Conservation (phyloP, 1,140 invertebrate genomes). For the Copidosoma floridanum region DNA sequence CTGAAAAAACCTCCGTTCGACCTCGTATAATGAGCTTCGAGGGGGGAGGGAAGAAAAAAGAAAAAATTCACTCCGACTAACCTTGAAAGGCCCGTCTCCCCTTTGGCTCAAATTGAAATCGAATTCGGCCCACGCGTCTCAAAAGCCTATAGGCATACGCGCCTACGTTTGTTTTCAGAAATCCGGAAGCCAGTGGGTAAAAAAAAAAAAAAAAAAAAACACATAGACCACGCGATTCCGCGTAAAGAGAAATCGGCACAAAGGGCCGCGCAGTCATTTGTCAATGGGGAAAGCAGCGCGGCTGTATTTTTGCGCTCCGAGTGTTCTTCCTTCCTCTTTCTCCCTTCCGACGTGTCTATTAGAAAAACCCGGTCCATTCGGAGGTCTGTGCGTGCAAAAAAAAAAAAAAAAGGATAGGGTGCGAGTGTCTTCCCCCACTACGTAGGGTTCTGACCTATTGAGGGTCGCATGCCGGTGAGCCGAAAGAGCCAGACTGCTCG, state of each 20-base stretch:
- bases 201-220: too few species aligned
- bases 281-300: slow-evolving; percentile 1
- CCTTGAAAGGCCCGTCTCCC: too few species aligned
- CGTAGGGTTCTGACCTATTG: neutral
- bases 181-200: neutral
- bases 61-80: too few species aligned
- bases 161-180: neutral
- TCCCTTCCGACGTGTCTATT: slow-evolving; percentile 5
- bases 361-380: slow-evolving; percentile 12
- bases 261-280: slow-evolving; percentile 6
- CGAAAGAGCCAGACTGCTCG: slow-evolving; percentile 5
- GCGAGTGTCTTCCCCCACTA: neutral
- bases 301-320: slow-evolving; percentile 4
- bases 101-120: neutral
- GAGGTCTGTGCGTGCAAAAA: neutral
- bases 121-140: neutral
- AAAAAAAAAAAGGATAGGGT: neutral
- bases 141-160: neutral
- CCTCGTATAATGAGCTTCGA: too few species aligned
- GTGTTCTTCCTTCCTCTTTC: neutral
- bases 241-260: slow-evolving; percentile 8
- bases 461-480: neutral
- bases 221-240: slow-evolving; percentile 4
- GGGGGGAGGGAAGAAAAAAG: too few species aligned
- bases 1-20: too few species aligned